Base-by-base conservation (phyloP, 2,113 vertebrate genomes). In the Pelvicachromis taeniatus region DNA sequence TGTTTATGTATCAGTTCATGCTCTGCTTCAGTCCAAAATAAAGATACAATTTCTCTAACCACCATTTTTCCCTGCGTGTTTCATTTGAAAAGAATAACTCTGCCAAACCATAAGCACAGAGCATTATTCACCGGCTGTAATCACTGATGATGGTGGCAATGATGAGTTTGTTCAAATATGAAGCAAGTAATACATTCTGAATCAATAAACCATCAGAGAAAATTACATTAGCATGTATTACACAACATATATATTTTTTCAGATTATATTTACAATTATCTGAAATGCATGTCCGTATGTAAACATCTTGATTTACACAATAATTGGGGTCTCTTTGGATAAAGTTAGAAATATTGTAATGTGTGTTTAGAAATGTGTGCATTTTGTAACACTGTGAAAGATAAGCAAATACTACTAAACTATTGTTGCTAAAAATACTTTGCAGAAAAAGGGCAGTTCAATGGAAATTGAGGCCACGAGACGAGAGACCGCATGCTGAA, bases 381-480 rank as follows among this genome's bases (percentile, higher is more conserved):
- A 65, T 81, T 54, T 31, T 23, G 14, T 54, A 59, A 42, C 52
- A 31, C 10, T 12, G 56, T 40, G 17, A 50, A 81, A 80, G 45
- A 77, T 17, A 13, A 78, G 38, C 33, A 82, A 86, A 88, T 79
- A 79, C 21, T 56, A 70, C 21, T 56, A 61, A 59, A 80, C 17
- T 11, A 19, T 14, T 84, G 77, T 81, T 56, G 10, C 52, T 70
- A 58, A 31, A 38, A 23, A 77, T 42, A 87, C 81, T 88, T 83
- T 61, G 73, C 35, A 87, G 63, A 77, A 53, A 50, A 83, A 38
- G 73, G 77, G 65, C 84, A 50, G 80, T 80, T 82, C 84, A 78
- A 84, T 77, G 65, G 90, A 92, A 91, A 94, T 88, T 89, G 84
- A 91, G 88, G 91, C 85, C 92, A 92, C 1, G 70, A 91, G 86